These are phyloP conservation scores for Chelonoidis abingdonii DNA, from an alignment of 2,113 vertebrate species.

Conservation along the genomic window DNA sequence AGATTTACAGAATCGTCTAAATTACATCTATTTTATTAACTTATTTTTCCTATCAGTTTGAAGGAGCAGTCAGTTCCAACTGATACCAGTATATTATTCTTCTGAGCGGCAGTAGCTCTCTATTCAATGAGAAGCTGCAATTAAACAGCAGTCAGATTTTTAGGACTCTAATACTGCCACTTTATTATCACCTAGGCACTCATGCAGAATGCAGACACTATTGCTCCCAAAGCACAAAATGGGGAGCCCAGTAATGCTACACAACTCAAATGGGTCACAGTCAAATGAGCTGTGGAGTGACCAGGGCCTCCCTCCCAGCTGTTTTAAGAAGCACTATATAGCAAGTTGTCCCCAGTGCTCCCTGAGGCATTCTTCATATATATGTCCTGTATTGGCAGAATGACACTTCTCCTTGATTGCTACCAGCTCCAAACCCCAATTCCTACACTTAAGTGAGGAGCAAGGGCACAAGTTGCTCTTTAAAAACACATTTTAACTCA, in stretches of 20 bases:
- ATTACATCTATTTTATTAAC: neutral
- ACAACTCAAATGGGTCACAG: neutral
- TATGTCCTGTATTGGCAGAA: neutral
- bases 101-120: neutral
- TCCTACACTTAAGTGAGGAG: neutral
- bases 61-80: neutral
- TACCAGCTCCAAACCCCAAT: neutral
- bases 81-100: neutral
- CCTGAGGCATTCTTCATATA: neutral
- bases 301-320: neutral
- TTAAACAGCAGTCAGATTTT: neutral
- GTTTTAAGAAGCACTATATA: neutral
- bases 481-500: neutral
- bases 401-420: too few species aligned
- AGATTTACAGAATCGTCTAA: neutral
- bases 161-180: neutral
- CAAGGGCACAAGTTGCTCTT: neutral
- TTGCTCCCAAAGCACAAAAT: neutral
- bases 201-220: neutral
- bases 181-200: neutral
- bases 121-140: neutral
- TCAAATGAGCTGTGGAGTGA: neutral
- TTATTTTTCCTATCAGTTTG: neutral
- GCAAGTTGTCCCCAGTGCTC: neutral
- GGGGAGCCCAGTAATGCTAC: neutral